Evolutionary conservation across 2,888 invertebrate species (phyloP), one percentile per base, ranked within the genome.

Genomic region (Ecdyonurus torrentis): DNA sequence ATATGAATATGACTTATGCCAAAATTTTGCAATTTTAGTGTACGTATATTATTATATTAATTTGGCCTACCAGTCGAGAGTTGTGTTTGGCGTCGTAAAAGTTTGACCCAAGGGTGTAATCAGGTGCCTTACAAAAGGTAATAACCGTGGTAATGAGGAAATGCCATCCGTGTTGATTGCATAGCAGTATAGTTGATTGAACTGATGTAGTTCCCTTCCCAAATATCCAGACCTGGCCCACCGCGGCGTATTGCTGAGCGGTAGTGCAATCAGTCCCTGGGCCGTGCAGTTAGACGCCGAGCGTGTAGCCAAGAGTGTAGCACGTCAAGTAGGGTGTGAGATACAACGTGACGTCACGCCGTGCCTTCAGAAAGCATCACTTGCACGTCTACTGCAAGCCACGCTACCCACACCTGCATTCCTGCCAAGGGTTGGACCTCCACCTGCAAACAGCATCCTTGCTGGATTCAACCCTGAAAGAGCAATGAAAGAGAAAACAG

Each of bases 251-350:
- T 77, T 90, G 68, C 79, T 89, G 68, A 88, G 89, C 69, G 90
- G 91, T 1, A 86, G 88, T 1, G 87, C 89, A 22, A 76, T 89
- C 60, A 85, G 86, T 70, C 86, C 89, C 5, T 86, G 87, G 78
- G 86, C 89, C 52, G 77, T 87, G 65, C 81, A 86, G 24, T 85
- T 85, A 62, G 85, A 86, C 55, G 55, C 55, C 15, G 55, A 55
- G 19, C 55, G 55, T 7, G 52, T 50, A n/a, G 52, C 61, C 50
- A 3, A 55, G 7, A 10, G 7, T 5, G 20, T 55, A 22, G 55
- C 55, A 20, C 55, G 55, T n/a, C 55, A 55, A n/a, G 55, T 20
- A n/a, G 55, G 55, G 19, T 55, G 55, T 22, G 50, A 50, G 50
- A 7, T 50, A 10, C 5, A n/a, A 55, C n/a, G 55, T 7, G 55